Conservation (phyloP, 1,140 invertebrate species). For the Saccostrea glomerata region DNA sequence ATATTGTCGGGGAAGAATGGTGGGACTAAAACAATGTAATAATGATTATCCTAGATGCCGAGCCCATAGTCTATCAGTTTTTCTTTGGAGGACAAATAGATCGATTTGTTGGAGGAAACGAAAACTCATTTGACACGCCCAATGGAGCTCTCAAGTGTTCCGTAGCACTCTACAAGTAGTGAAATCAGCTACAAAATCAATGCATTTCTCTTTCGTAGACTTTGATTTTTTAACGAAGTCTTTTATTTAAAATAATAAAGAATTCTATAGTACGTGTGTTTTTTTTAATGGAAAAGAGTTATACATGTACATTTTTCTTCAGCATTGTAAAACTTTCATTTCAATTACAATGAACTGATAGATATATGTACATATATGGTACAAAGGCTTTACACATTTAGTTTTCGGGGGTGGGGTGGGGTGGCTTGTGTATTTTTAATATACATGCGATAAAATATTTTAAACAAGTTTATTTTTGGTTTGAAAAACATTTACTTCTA, state of each 20-base stretch:
- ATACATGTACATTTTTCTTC: neutral
- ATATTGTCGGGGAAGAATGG: constrained; percentile 1
- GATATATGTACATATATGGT: neutral
- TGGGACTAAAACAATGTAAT: neutral
- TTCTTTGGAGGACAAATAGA: neutral
- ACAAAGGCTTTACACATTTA: neutral
- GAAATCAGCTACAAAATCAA: neutral
- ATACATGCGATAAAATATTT: neutral
- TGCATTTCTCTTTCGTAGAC: neutral
- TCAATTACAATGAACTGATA: neutral
- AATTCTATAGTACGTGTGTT: neutral
- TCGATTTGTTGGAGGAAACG: neutral
- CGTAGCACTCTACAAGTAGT: neutral
- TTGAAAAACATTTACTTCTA: neutral
- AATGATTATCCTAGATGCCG: neutral
- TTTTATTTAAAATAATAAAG: neutral
- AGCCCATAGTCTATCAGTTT: neutral
- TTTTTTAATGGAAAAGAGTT: too few species aligned
- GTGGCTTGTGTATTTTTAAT: neutral
- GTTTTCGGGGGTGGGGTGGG: too few species aligned
- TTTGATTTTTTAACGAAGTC: neutral
- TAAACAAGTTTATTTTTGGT: neutral
- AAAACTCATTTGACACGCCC: constrained; percentile 4
- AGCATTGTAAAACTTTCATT: neutral
- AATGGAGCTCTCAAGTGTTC: neutral